Evolutionary conservation across 2,113 vertebrate species (phyloP), one percentile per base, ranked within the genome.

Genomic region (Clarias magur): DNA sequence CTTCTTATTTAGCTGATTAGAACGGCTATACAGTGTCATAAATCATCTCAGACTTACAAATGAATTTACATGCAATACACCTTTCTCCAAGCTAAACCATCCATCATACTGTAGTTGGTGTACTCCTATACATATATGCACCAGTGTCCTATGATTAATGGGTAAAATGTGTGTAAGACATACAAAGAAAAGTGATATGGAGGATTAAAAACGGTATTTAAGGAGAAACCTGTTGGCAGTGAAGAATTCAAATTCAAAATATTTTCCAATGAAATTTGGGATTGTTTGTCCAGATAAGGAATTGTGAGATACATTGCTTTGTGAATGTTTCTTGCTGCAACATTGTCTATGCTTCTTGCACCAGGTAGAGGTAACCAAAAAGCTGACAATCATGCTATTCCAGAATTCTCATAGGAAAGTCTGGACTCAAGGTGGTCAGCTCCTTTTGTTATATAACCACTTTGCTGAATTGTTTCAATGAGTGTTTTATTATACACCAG

Each of bases 21-120:
- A 38, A 73, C n/a, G 8, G 1, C 34, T 62, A 15, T 60, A 34
- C 17, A 73, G 30, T 56, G 67, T 2, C 57, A 76, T 85, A 38
- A 42, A 75, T 85, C 68, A 84, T 23, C 30, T 85, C 54, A 72
- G 27, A 72, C 67, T 34, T 30, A 54, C 30, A 42, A 84, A 84
- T 38, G 13, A 38, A 76, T 87, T 70, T 57, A 76, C 82, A 81
- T 42, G 83, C 53, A 75, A 75, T 62, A 48, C 34, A 38, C 21
- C 30, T n/a, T 13, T 56, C 42, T 82, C 23, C 67, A 67, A 65
- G 23, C 59, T 56, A n/a, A 54, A 76, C 70, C 30, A 82, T 73
- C 27, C 27, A 30, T 87, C 60, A 78, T 83, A 38, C 34, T 38
- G 34, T 38, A 53, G n/a, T 1, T 54, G 12, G 12, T 38, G 4